Percentiles rank a stretch among this genome's conserved stretches.
Conservation (phyloP, 1,140 invertebrate genomes). For the Apolygus lucorum region DNA sequence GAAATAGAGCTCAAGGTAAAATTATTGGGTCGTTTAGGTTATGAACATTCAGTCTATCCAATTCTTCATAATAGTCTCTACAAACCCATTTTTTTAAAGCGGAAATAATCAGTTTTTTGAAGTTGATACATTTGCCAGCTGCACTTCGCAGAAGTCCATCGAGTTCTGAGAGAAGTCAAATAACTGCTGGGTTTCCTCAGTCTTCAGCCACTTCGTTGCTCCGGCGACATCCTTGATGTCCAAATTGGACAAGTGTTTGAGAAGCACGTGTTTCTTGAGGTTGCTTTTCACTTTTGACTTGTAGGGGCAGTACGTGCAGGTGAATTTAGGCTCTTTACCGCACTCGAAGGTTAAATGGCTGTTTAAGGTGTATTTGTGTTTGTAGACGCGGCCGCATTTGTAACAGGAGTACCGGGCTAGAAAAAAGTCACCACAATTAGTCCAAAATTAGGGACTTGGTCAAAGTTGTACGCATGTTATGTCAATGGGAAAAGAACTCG, state of each 20-base stretch:
- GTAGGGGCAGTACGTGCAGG: conserved; percentile 46
- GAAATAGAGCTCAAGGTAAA: too few relatives aligned
- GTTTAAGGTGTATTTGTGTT: conserved; percentile 36
- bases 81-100: too few relatives aligned
- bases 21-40: too few relatives aligned
- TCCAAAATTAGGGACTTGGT: too few relatives aligned
- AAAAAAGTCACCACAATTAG: too few relatives aligned
- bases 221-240: not conserved
- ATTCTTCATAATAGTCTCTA: too few relatives aligned
- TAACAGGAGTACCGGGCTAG: too few relatives aligned
- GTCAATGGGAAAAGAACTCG: too few relatives aligned
- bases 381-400: conserved; percentile 22
- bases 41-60: too few relatives aligned
- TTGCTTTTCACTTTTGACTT: conserved; percentile 42
- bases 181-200: not conserved
- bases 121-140: not conserved
- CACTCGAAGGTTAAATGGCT: conserved; percentile 45
- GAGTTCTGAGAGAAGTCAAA: not conserved
- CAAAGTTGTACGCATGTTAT: too few relatives aligned
- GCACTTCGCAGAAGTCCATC: not conserved
- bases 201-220: not conserved
- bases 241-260: not conserved
- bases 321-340: conserved; percentile 46
- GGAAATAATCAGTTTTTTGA: too few relatives aligned
- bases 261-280: conserved; percentile 36